Conservation (phyloP, 1,140 invertebrate species). For the Drosophila gunungcola region DNA sequence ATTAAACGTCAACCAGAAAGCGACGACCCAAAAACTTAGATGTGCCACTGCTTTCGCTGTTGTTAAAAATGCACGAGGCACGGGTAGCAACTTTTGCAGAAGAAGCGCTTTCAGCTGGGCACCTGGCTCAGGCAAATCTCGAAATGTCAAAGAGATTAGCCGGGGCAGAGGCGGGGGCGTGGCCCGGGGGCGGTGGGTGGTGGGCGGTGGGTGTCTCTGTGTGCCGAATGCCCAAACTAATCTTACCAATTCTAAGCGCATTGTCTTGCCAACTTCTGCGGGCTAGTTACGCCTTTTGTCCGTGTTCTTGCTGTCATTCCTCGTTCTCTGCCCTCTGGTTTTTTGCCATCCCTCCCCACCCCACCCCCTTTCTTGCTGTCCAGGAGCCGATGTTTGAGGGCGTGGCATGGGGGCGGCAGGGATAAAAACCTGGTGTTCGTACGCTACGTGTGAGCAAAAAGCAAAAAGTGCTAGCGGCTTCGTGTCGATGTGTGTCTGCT, state of each 20-base stretch:
- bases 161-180: conserved; percentile 31
- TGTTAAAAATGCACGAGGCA: conserved; percentile 33
- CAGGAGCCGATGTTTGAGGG: conserved; percentile 33
- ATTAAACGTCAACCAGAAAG: conserved; percentile 64
- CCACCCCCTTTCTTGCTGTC: conserved; percentile 8
- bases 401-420: conserved; percentile 25
- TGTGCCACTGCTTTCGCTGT: conserved; percentile 3
- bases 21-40: conserved; percentile 45
- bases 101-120: conserved; percentile 34
- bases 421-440: conserved; percentile 50
- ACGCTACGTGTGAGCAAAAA: conserved; percentile 55
- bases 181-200: conserved; percentile 2
- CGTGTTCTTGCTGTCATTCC: conserved; percentile 27
- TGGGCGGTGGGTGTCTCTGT: conserved; percentile 2
- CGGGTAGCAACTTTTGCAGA: conserved; percentile 16
- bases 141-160: conserved; percentile 70
- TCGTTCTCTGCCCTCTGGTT: not conserved
- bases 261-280: conserved; percentile 61
- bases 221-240: conserved; percentile 69
- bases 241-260: conserved; percentile 80
- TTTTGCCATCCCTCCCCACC: not conserved
- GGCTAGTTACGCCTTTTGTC: conserved; percentile 55
- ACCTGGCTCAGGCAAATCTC: conserved; percentile 65
- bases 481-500: conserved; percentile 37
- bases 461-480: conserved; percentile 63